phyloP scores from a whole-genome alignment of 2,888 invertebrate species.

The Drosophila sordidula region DNA sequence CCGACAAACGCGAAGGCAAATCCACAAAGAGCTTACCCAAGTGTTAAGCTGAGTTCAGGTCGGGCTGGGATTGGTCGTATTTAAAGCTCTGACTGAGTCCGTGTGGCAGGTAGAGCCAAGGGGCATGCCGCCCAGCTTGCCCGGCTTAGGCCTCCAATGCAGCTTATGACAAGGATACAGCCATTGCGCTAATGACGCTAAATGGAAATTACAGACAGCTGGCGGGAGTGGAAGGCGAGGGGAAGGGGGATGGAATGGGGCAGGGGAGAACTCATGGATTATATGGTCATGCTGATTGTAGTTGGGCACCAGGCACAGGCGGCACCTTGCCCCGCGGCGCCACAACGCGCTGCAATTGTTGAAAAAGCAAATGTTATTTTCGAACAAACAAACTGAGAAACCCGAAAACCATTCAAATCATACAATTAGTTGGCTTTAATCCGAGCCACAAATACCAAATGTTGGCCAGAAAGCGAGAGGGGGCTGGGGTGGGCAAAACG shows the following conservation, averaged over 20 bases:
- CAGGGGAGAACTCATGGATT: background rate
- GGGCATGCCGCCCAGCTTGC: conserved; percentile 16
- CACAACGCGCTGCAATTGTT: conserved; percentile 35
- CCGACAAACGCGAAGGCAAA: conserved; percentile 29
- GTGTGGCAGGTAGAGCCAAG: background rate
- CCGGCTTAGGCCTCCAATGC: conserved; percentile 52
- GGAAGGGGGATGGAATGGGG: background rate
- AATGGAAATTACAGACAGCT: conserved; percentile 42
- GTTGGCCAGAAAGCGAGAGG: background rate
- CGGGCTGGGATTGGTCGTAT: conserved; percentile 27
- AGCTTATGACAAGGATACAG: conserved; percentile 46
- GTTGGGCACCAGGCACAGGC: too few relatives aligned
- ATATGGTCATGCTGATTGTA: too few relatives aligned
- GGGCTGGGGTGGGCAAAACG: conserved; percentile 1
- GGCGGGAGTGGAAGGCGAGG: background rate
- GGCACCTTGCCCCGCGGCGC: conserved; percentile 1
- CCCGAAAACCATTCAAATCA: conserved; percentile 79
- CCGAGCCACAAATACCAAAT: conserved; percentile 71
- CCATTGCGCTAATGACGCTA: conserved; percentile 46
- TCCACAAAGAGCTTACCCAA: conserved; percentile 76
- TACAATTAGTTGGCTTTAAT: conserved; percentile 77
- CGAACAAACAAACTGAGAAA: conserved; percentile 71
- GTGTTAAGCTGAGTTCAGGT: conserved; percentile 56
- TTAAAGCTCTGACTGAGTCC: conserved; percentile 27
- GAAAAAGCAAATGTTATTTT: conserved; percentile 73